phyloP scores from a whole-genome alignment of 2,888 invertebrate genomes.

The Apamea sordens region DNA sequence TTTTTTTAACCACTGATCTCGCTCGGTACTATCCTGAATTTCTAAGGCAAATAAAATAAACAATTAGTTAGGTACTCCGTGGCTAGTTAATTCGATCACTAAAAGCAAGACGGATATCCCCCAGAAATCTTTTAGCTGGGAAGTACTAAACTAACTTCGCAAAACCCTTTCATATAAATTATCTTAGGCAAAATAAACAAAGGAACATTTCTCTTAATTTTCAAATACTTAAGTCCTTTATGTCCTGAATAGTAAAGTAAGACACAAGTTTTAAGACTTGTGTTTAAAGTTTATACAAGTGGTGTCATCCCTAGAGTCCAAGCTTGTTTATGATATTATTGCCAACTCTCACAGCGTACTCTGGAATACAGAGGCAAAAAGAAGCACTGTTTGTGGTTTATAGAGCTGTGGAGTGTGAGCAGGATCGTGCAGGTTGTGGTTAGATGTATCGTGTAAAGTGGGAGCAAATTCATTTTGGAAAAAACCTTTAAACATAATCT shows the following conservation, averaged over 20 bases:
- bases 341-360: conserved; percentile 53
- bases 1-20: background rate
- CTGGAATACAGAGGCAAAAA: conserved; percentile 26
- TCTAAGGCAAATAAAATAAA: background rate
- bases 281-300: conserved; percentile 66
- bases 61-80: background rate
- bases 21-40: background rate
- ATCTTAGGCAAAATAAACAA: conserved; percentile 16
- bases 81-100: background rate
- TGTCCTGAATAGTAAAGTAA: background rate
- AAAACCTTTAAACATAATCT: background rate
- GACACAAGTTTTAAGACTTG: conserved; percentile 26
- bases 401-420: background rate
- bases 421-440: too few relatives aligned
- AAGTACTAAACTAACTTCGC: background rate
- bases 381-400: background rate
- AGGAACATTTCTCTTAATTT: conserved; percentile 4
- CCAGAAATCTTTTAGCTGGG: background rate
- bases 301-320: conserved; percentile 54
- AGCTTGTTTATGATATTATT: conserved; percentile 65
- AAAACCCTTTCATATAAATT: background rate
- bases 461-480: background rate
- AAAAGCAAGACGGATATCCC: background rate
- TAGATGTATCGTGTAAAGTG: background rate
- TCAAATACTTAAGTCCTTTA: background rate